Conservation (phyloP, 2,113 vertebrate species). For the Turdus rufiventris region DNA sequence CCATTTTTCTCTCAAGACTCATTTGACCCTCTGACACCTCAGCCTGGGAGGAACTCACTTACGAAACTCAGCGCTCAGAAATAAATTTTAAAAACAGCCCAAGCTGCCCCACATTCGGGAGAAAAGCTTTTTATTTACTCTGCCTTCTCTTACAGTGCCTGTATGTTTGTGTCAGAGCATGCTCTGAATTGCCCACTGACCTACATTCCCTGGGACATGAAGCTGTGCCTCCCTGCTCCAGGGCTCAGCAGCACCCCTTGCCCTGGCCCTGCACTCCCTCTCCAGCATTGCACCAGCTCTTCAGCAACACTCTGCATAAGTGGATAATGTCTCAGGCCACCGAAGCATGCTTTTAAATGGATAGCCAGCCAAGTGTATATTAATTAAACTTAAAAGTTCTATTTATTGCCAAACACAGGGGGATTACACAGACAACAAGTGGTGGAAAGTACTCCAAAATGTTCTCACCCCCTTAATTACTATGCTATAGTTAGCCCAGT, state of each 20-base stretch:
- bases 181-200: slow-evolving; percentile 43
- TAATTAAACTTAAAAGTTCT: slow-evolving; percentile 79
- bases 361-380: slow-evolving; percentile 73
- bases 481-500: slow-evolving; percentile 71
- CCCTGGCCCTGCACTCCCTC: not conserved
- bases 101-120: not conserved
- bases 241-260: not conserved
- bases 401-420: slow-evolving; percentile 74
- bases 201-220: not conserved
- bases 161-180: not conserved
- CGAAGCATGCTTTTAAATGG: slow-evolving; percentile 53
- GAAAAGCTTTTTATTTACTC: slow-evolving; percentile 40
- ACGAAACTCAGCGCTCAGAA: not conserved
- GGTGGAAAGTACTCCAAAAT: slow-evolving; percentile 72
- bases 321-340: slow-evolving; percentile 58
- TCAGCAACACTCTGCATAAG: not conserved
- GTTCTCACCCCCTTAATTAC: slow-evolving; percentile 78
- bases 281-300: not conserved
- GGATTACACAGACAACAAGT: slow-evolving; percentile 72
- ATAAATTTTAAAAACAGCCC: not conserved
- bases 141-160: not conserved
- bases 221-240: not conserved
- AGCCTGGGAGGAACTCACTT: not conserved
- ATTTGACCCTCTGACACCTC: not conserved
- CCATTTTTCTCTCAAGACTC: not conserved